Conservation (phyloP, 2,888 invertebrate species). For the Dynastes tityus region DNA sequence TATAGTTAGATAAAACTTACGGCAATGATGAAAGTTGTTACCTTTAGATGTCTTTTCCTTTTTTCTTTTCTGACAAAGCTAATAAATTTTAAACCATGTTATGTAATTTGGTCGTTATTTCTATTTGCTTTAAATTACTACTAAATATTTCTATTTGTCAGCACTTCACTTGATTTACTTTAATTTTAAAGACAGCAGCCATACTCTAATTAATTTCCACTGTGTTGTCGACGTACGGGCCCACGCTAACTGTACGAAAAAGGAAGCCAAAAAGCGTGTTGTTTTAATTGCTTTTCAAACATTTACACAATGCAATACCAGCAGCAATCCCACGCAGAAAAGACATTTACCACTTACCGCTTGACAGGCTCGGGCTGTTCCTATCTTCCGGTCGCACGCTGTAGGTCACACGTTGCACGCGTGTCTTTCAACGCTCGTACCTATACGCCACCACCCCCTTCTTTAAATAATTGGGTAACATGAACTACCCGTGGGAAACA, state of each 20-base stretch:
- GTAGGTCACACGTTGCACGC: conserved; percentile 44
- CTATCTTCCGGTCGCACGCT: conserved; percentile 43
- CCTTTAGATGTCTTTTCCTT: no score
- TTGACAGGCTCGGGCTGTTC: conserved; percentile 9
- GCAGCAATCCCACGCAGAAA: conserved; percentile 26
- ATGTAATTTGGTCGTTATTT: no score
- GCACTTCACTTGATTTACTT: no score
- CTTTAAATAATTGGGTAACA: conserved; percentile 30
- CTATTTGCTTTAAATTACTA: no score
- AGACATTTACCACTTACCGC: conserved; percentile 15
- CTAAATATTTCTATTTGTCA: no score
- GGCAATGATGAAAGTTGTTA: no score
- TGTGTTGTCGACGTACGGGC: no score
- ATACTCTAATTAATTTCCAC: no score
- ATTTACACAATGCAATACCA: conserved; percentile 10
- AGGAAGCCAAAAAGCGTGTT: background rate
- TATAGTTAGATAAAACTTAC: no score
- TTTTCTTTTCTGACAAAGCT: no score
- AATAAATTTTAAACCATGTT: no score
- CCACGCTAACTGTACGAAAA: background rate
- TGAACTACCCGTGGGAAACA: conserved; percentile 48
- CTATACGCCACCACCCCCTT: conserved; percentile 17
- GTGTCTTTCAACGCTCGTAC: conserved; percentile 27
- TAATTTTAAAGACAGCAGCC: no score
- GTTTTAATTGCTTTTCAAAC: conserved; percentile 10